phyloP scores from a whole-genome alignment of 2,888 invertebrate genomes.

The Cantharis flavilabris region DNA sequence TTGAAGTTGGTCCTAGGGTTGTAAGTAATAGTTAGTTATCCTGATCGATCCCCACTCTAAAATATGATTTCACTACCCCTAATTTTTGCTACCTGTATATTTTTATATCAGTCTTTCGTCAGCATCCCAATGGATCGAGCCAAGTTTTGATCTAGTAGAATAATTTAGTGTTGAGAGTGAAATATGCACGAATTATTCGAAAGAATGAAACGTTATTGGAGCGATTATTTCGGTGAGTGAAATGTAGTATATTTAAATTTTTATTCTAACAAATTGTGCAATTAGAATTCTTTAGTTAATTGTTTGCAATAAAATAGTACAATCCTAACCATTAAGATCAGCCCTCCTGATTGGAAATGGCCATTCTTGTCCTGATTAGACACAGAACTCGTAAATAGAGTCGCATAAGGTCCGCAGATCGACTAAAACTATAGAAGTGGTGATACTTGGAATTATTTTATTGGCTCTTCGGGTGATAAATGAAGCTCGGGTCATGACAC shows the following conservation, averaged over 20 bases:
- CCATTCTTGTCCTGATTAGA: slow-evolving; percentile 49
- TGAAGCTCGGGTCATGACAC: slow-evolving; percentile 57
- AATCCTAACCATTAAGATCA: slow-evolving; percentile 45
- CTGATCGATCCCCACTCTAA: slow-evolving; percentile 38
- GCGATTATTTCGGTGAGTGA: slow-evolving; percentile 43
- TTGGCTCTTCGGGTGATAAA: slow-evolving; percentile 56
- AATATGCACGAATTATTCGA: slow-evolving; percentile 44
- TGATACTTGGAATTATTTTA: slow-evolving; percentile 56
- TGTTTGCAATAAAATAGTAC: slow-evolving; percentile 36
- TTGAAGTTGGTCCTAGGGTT: slow-evolving; percentile 40
- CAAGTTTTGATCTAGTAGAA: slow-evolving; percentile 1
- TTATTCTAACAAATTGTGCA: neutral
- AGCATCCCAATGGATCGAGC: slow-evolving; percentile 26
- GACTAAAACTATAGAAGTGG: slow-evolving; percentile 47
- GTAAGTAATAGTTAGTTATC: slow-evolving; percentile 42
- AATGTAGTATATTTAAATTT: neutral
- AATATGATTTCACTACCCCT: slow-evolving; percentile 36
- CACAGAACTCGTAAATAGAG: slow-evolving; percentile 43
- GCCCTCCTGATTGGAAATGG: slow-evolving; percentile 56
- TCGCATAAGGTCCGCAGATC: slow-evolving; percentile 51
- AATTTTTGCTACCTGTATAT: slow-evolving; percentile 41
- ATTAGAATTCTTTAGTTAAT: slow-evolving; percentile 31
- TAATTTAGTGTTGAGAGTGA: slow-evolving; percentile 8
- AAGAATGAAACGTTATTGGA: slow-evolving; percentile 46
- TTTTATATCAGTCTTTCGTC: slow-evolving; percentile 36